These are phyloP conservation scores for Drepanosiphum platanoidis DNA, from an alignment of 2,888 invertebrate genomes.

Conservation along the genomic window DNA sequence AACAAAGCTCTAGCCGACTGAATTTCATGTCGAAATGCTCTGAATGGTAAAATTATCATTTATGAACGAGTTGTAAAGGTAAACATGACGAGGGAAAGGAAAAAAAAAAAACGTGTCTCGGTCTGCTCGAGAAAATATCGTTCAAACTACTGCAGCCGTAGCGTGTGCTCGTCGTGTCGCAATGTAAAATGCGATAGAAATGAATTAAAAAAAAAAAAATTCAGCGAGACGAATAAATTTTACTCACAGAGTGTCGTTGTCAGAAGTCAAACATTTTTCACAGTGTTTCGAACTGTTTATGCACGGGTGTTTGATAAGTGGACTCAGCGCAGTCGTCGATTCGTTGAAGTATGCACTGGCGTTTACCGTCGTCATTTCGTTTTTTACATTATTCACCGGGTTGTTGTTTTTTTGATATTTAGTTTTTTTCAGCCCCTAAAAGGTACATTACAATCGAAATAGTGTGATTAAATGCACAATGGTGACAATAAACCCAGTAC, in stretches of 20 bases:
- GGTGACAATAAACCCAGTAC: constrained; percentile 25
- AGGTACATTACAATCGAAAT: constrained; percentile 8
- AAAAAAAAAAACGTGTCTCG: background rate
- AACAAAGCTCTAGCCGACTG: no score
- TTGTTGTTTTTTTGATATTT: background rate
- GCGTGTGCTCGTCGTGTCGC: no score
- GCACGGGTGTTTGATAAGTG: background rate
- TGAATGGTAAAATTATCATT: no score
- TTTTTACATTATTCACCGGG: background rate
- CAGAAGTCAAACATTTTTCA: constrained; percentile 5
- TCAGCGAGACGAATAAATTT: no score
- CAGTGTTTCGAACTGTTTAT: constrained; percentile 29
- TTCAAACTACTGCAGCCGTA: background rate
- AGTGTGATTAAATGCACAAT: constrained; percentile 6
- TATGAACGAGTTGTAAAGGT: no score
- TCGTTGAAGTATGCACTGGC: background rate
- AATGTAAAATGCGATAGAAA: no score
- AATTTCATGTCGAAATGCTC: no score
- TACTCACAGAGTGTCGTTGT: constrained; percentile 44
- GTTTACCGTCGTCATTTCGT: background rate
- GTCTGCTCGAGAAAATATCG: background rate
- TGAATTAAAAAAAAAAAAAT: no score
- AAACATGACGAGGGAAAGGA: no score
- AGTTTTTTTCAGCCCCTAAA: constrained; percentile 12
- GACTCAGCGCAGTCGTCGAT: background rate